Evolutionary conservation across 1,140 invertebrate species (phyloP), one percentile per base, ranked within the genome.

Genomic region (Heliothis virescens): DNA sequence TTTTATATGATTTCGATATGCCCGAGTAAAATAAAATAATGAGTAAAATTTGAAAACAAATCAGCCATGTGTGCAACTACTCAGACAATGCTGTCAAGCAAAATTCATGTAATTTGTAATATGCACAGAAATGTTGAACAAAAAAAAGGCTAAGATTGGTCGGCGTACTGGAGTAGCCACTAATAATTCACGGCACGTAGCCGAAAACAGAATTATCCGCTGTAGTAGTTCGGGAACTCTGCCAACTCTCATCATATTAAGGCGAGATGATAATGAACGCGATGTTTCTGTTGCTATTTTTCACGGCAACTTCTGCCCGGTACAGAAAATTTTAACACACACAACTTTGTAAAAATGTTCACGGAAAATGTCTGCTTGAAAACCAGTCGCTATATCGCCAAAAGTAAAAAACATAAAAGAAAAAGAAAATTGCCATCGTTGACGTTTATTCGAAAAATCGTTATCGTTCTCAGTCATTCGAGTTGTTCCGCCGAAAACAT

Each of bases 171-270:
- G 79, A 86, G 83, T 84, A 84, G 80, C 79, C 83, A 55, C 83
- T 89, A 89, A 90, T 83, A 82, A 92, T 91, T 91, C 90, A 80
- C 74, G 79, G 85, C 90, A 92, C 90, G 89, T 90, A 89, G 84
- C 79, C 84, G 84, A 89, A 88, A 93, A 92, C 89, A 90, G 87
- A 90, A 92, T 91, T 90, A 91, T 85, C 84, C 80, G 73, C 86
- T 83, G 85, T 82, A 80, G 84, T 82, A 84, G 80, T 90, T 73
- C 85, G 86, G 90, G 90, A 91, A 87, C 85, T 82, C 81, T 87
- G 90, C 91, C 90, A 93, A 91, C 89, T 90, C 85, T 88, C 90
- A 89, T 91, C 89, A 90, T 92, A 91, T 91, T 92, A 93, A 88
- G 84, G 81, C 85, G 81, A 85, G 83, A 88, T 90, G 83, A 90